Evolutionary conservation across 2,888 invertebrate species (phyloP).

Genomic region (Omphaloscelis lunosa): DNA sequence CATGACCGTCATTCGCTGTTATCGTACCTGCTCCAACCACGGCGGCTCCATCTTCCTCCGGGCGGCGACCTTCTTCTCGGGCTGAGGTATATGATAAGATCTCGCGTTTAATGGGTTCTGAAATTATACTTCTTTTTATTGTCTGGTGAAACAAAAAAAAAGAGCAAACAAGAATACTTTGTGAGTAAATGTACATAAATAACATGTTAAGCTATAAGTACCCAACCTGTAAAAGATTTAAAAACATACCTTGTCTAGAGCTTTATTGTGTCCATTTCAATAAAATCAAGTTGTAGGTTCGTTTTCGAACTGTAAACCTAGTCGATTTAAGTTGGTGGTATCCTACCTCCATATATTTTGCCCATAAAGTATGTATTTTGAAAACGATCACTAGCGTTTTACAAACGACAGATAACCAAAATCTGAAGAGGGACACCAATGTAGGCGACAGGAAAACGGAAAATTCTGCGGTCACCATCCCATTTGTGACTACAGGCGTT

Average conservation of each 20-base stretch:
- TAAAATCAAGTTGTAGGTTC: conserved; percentile 5
- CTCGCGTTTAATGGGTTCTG: conserved; percentile 48
- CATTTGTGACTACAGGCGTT: background rate
- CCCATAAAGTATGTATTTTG: conserved; percentile 13
- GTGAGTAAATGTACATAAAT: conserved; percentile 18
- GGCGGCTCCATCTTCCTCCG: conserved; percentile 90
- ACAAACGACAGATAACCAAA: conserved; percentile 1
- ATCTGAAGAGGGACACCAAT: background rate
- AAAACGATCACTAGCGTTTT: conserved; percentile 10
- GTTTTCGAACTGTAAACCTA: conserved; percentile 6
- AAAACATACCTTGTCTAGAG: conserved; percentile 50
- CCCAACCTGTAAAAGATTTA: conserved; percentile 16
- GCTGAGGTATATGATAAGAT: conserved; percentile 26
- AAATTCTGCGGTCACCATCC: conserved; percentile 4
- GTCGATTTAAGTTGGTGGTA: background rate
- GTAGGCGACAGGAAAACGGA: background rate
- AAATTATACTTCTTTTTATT: conserved; percentile 56
- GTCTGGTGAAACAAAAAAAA: conserved; percentile 52
- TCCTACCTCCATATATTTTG: conserved; percentile 1
- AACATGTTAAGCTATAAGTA: background rate
- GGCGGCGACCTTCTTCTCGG: conserved; percentile 56
- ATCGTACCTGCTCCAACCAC: conserved; percentile 91
- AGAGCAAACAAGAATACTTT: conserved; percentile 26
- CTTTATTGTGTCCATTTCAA: conserved; percentile 15
- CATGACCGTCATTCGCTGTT: background rate